Percentiles rank a stretch among this genome's conserved stretches.
Conservation (phyloP, 2,888 invertebrate species). For the Synanthedon andrenaeformis region DNA sequence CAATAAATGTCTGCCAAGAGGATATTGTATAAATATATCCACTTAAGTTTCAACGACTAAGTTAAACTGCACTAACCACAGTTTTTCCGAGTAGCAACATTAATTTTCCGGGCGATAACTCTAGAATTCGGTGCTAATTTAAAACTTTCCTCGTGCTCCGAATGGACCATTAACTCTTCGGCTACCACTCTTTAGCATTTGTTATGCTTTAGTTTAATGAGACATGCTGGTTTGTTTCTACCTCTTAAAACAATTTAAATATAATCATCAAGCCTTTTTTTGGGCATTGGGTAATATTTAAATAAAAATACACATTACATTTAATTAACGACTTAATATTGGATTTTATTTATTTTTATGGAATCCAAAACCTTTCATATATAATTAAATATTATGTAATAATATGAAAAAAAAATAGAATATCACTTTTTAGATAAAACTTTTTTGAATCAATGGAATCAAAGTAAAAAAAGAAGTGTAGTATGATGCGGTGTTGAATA, state of each 20-base stretch:
- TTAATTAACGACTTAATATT: too few species aligned
- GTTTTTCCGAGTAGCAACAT: constrained; percentile 7
- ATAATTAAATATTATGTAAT: too few species aligned
- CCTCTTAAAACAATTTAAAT: constrained; percentile 7
- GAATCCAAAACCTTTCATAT: too few species aligned
- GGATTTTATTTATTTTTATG: too few species aligned
- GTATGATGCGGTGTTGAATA: too few species aligned
- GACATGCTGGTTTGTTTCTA: constrained; percentile 1
- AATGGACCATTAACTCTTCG: constrained; percentile 22
- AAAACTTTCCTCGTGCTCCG: constrained; percentile 19
- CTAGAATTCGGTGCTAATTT: constrained; percentile 15
- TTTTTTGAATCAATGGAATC: too few species aligned
- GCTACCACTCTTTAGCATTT: constrained; percentile 3
- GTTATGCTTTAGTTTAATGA: neutral
- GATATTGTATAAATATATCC: neutral
- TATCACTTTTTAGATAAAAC: too few species aligned
- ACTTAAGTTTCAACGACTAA: too few species aligned
- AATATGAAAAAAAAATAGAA: too few species aligned
- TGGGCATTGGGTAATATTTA: too few species aligned
- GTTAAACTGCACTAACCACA: neutral
- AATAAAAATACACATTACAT: too few species aligned
- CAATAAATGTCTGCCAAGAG: neutral
- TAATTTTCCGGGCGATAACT: constrained; percentile 27
- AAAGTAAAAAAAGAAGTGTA: too few species aligned
- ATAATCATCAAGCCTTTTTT: neutral